Conservation (phyloP, 2,888 invertebrate genomes). For the Trissoscelio sp. region DNA sequence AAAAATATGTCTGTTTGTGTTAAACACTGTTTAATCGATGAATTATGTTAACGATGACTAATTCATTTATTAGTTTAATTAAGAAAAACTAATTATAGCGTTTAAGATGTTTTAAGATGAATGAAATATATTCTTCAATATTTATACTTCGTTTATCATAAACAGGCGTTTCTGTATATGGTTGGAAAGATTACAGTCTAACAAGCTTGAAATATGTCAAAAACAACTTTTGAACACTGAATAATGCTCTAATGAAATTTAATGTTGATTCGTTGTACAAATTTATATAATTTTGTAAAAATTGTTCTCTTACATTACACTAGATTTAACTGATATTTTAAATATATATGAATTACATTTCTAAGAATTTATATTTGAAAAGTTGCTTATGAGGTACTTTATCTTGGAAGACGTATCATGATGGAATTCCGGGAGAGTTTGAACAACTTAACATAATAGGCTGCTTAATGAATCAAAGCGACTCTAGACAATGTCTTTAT, state of each 20-base stretch:
- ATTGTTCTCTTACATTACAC: no score
- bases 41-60: no score
- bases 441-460: neutral
- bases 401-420: slow-evolving; percentile 41
- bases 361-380: slow-evolving; percentile 18
- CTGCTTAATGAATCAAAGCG: slow-evolving; percentile 1
- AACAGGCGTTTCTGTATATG: slow-evolving; percentile 24
- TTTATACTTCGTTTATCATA: neutral
- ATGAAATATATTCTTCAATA: neutral
- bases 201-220: slow-evolving; percentile 42
- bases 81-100: neutral
- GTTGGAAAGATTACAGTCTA: slow-evolving; percentile 32
- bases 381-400: slow-evolving; percentile 55
- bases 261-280: neutral
- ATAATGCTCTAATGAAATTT: neutral
- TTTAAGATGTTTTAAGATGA: neutral
- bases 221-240: slow-evolving; percentile 39
- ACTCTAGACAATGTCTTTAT: slow-evolving; percentile 4
- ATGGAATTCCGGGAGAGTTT: slow-evolving; percentile 61
- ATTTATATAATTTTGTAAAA: neutral
- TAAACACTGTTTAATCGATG: no score
- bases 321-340: no score
- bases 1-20: slow-evolving; percentile 37
- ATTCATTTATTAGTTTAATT: no score
- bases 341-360: no score